Base-by-base conservation (phyloP, 2,113 vertebrate species). In the Cyanoramphus novaezelandiae region DNA sequence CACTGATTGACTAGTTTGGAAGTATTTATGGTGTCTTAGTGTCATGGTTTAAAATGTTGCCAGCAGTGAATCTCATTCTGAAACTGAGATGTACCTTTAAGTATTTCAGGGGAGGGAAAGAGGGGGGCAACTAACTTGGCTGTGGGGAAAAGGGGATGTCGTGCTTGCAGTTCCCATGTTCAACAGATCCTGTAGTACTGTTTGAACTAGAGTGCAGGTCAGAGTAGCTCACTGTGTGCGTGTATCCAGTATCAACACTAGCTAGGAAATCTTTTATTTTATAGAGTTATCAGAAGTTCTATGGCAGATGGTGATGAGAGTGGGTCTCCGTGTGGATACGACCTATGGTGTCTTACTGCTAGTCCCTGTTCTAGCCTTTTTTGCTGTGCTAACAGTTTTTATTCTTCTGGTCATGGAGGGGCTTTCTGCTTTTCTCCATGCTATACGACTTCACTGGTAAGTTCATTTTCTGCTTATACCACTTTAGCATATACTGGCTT, bases 341-440 rank as follows among this genome's bases (percentile, higher is more conserved):
- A 90, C 60, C 1, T 97, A 98, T 0, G 99, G 99, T 7, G 97
- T 99, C 62, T 31, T 99, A 59, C 97, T 99, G 82, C 97, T 99
- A 43, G 97, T 99, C 31, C 99, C 99, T 0, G 92, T 99, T 16
- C 97, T 99, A 16, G 97, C 98, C 4, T 94, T 99, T 62, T 99
- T 99, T 94, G 98, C 98, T 9, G 97, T 98, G 47, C 93, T 99
- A 69, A 99, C 99, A 2, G 96, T 99, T 86, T 98, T 98, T 94
- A 99, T 99, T 98, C 99, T 99, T 39, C 93, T 99, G 90, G 79
- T 99, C 82, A 99, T 99, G 99, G 99, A 99, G 95, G 99, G 99
- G 8, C 98, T 99, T n/a, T 99, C 99, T 77, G 99, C 99, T 11
- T 99, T 99, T 93, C 99, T 99, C 49, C 99, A 99, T 13, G 99